Evolutionary conservation across 2,797 vertebrate species (phyloP).

Genomic region (Sebastes dallii): DNA sequence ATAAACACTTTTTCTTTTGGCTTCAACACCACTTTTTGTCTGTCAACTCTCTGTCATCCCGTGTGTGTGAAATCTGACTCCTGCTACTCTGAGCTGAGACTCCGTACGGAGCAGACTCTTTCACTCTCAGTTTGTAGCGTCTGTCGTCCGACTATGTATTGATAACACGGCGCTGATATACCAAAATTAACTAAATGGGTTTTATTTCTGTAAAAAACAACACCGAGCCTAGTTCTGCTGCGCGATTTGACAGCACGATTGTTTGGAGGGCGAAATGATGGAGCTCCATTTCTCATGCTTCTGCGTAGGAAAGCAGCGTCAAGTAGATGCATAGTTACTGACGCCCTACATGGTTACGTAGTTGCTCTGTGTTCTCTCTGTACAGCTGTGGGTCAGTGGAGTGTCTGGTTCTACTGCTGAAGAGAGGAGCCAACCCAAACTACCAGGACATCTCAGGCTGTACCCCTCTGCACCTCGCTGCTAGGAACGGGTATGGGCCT

Average conservation of each 20-base stretch:
- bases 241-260: background rate
- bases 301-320: background rate
- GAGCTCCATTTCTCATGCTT: background rate
- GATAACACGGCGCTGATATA: too few relatives aligned
- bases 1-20: too few relatives aligned
- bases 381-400: conserved; percentile 97
- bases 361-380: conserved; percentile 5
- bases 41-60: too few relatives aligned
- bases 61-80: too few relatives aligned
- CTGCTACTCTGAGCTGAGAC: too few relatives aligned
- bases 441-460: conserved; percentile 99
- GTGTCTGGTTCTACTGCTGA: conserved; percentile 93
- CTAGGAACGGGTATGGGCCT: conserved; percentile 91
- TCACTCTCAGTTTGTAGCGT: too few relatives aligned
- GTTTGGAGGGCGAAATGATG: background rate
- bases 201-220: too few relatives aligned
- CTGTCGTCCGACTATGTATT: too few relatives aligned
- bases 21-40: too few relatives aligned
- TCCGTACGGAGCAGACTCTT: too few relatives aligned
- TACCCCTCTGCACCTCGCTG: conserved; percentile 96
- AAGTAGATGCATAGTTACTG: background rate
- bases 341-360: background rate
- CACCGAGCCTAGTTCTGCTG: background rate
- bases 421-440: conserved; percentile 97
- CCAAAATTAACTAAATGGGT: too few relatives aligned